Evolutionary conservation across 2,797 vertebrate species (phyloP).

Genomic region (Pelodytes ibericus): DNA sequence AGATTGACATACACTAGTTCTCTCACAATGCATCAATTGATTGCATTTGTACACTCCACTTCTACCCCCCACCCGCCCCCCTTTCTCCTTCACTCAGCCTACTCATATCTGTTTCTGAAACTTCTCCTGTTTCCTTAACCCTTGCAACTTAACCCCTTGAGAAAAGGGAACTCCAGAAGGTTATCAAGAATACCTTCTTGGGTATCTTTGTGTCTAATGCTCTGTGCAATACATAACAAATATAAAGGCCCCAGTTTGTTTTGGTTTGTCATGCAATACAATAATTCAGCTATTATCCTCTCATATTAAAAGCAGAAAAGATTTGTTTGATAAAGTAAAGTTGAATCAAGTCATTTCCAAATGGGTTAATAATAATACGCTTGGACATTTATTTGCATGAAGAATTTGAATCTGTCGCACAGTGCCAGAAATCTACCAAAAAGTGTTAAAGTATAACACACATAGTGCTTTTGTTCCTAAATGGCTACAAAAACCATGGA

Average conservation of each 20-base stretch:
- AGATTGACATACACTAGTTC: neutral
- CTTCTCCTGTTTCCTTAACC: conserved; percentile 4
- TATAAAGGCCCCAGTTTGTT: conserved; percentile 29
- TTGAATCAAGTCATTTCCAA: neutral
- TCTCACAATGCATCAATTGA: conserved; percentile 22
- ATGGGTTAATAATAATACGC: neutral
- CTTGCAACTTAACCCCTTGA: conserved; percentile 10
- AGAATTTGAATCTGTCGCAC: too few relatives aligned
- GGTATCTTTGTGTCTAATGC: conserved; percentile 24
- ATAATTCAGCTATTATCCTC: neutral
- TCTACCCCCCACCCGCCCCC: neutral
- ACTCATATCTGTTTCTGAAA: conserved; percentile 21
- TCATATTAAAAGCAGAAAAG: neutral
- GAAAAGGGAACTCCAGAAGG: conserved; percentile 13
- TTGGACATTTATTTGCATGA: neutral
- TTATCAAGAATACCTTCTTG: conserved; percentile 23
- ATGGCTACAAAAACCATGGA: conserved; percentile 17
- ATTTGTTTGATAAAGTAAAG: neutral
- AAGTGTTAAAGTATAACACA: neutral
- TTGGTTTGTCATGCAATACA: conserved; percentile 21
- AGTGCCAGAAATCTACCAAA: neutral
- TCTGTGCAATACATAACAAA: conserved; percentile 51
- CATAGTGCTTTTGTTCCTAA: conserved; percentile 12
- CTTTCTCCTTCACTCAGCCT: neutral
- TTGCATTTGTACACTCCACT: conserved; percentile 16